Evolutionary conservation across 2,113 vertebrate species (phyloP).

Genomic region (Odontophorus gujanensis): DNA sequence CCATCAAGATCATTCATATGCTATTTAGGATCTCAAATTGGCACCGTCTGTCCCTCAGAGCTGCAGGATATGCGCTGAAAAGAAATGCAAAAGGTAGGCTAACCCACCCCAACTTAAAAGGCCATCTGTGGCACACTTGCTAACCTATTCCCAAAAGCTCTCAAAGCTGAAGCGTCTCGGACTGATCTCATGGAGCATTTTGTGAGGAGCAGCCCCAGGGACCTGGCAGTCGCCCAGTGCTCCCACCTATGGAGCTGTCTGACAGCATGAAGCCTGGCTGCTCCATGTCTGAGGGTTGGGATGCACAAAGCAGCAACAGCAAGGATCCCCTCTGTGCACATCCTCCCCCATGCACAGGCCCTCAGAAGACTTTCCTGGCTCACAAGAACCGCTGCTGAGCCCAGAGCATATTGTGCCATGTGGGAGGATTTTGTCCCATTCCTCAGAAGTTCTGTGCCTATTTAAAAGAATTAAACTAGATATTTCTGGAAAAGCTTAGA

Average conservation of each 20-base stretch:
- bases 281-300: neutral
- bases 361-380: neutral
- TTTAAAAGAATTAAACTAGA: slow-evolving; percentile 11
- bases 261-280: neutral
- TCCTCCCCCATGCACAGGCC: neutral
- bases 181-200: neutral
- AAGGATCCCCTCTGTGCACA: slow-evolving; percentile 5
- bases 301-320: neutral
- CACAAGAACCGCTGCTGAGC: neutral
- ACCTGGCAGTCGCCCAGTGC: neutral
- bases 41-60: slow-evolving; percentile 27
- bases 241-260: neutral
- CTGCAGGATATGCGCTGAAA: slow-evolving; percentile 2
- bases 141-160: neutral
- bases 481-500: slow-evolving; percentile 15
- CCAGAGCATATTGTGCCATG: slow-evolving; percentile 6
- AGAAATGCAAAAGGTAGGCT: slow-evolving; percentile 32
- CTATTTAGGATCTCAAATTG: slow-evolving; percentile 35
- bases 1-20: slow-evolving; percentile 24
- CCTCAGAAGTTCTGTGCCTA: slow-evolving; percentile 30
- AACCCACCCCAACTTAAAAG: neutral
- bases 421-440: neutral
- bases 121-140: slow-evolving; percentile 26
- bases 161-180: neutral
- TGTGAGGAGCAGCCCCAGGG: neutral